Evolutionary conservation across 64 coral and sea anemone species (phyloP).

Genomic region (Stichodactyla helianthus): DNA sequence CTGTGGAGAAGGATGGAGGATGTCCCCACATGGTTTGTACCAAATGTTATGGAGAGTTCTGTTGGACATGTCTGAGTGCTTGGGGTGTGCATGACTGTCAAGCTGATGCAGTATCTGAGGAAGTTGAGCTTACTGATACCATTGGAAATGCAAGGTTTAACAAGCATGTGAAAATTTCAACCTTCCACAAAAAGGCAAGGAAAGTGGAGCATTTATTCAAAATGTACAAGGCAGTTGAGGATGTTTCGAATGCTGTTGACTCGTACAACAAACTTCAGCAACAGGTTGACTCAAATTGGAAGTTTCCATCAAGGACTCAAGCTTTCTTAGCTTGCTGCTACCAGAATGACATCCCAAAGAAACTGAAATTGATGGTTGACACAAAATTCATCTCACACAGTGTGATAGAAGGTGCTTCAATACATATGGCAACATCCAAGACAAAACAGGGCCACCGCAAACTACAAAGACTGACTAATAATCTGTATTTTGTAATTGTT

Average conservation of each 20-base stretch:
- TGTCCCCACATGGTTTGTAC: constrained; percentile 63
- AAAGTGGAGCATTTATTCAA: constrained; percentile 18
- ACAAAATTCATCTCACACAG: constrained; percentile 61
- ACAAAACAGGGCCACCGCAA: constrained; percentile 28
- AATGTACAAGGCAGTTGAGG: constrained; percentile 26
- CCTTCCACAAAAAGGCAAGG: constrained; percentile 19
- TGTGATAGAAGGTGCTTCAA: constrained; percentile 49
- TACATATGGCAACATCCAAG: constrained; percentile 53
- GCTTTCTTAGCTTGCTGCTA: constrained; percentile 2
- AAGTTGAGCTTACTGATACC: constrained; percentile 44
- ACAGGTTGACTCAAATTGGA: not conserved
- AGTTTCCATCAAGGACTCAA: not conserved
- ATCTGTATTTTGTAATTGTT: constrained; percentile 40
- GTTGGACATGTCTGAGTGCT: constrained; percentile 50
- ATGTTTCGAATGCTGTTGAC: not conserved
- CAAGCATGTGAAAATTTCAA: constrained; percentile 38
- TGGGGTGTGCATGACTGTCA: constrained; percentile 9
- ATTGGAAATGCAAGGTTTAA: constrained; percentile 53
- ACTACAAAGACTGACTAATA: constrained; percentile 9
- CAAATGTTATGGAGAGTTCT: constrained; percentile 53
- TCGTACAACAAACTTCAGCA: not conserved
- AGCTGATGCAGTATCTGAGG: constrained; percentile 20
- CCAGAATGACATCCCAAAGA: constrained; percentile 23
- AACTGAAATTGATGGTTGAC: constrained; percentile 35
- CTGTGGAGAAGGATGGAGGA: constrained; percentile 60